Evolutionary conservation across 2,113 vertebrate genomes (phyloP).

Genomic region (Neodontobutis hainanensis): DNA sequence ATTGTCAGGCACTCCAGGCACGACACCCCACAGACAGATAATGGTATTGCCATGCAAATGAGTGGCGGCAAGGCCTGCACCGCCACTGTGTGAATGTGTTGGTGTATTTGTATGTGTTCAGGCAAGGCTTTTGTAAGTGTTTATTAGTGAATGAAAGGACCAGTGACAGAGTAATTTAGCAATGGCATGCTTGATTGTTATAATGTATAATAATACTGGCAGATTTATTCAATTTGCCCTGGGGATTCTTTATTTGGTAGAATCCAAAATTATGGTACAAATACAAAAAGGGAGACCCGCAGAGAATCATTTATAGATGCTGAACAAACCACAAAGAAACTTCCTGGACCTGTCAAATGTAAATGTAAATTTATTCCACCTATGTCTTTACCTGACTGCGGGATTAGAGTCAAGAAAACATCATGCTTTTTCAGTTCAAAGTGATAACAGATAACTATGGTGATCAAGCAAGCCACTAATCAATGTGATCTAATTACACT

Average conservation of each 20-base stretch:
- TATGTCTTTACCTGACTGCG: constrained; percentile 9
- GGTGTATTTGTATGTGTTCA: constrained; percentile 50
- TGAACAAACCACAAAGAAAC: too few relatives aligned
- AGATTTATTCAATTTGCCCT: constrained; percentile 23
- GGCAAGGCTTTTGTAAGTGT: constrained; percentile 62
- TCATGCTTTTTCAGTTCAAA: constrained; percentile 9
- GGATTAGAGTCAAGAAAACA: constrained; percentile 14
- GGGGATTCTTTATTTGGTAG: too few relatives aligned
- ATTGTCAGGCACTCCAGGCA: constrained; percentile 71
- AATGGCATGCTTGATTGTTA: constrained; percentile 49
- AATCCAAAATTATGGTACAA: neutral
- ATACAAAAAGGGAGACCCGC: too few relatives aligned
- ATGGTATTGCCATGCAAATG: constrained; percentile 81
- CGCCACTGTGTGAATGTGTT: constrained; percentile 43
- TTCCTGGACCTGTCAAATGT: too few relatives aligned
- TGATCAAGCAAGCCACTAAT: constrained; percentile 7
- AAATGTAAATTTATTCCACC: too few relatives aligned
- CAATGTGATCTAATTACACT: constrained; percentile 4
- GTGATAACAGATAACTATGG: neutral
- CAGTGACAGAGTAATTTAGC: constrained; percentile 57
- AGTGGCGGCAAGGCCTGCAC: constrained; percentile 55
- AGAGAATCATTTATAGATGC: too few relatives aligned
- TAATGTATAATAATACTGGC: constrained; percentile 57
- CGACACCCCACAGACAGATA: constrained; percentile 78
- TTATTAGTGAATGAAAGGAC: constrained; percentile 66